Base-by-base conservation (phyloP, 2,113 vertebrate genomes). In the Electrona antarctica region DNA sequence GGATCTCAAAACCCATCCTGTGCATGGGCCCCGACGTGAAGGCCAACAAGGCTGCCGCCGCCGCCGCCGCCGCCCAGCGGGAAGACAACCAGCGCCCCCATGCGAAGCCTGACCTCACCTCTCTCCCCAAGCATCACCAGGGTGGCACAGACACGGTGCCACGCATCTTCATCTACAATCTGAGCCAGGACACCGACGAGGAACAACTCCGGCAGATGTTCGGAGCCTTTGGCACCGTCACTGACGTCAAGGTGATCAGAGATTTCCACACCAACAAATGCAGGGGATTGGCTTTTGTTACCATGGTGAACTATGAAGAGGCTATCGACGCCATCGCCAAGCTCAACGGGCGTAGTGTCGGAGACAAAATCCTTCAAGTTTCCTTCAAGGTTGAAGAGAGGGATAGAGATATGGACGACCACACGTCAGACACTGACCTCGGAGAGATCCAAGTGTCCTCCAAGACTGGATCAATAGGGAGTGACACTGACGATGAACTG, bases 211-310 rank as follows among this genome's bases (percentile, higher is more conserved):
- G 95, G 95, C 95, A 96, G 94, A 96, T 96, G 95, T 96, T 96
- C 80, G 95, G 95, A 77, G 95, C 95, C 73, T 96, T 96, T 86
- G 95, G 95, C 13, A 95, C 95, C 0, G 95, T 96, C 89, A 96
- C 95, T 91, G 95, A 96, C 85, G 95, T 96, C 84, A 96, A 96
- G 90, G 95, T 96, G 88, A 96, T 96, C 88, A 95, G 95, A 71
- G 95, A 96, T 90, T 96, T 96, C 93, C 96, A 96, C 93, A 96
- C 95, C 93, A 96, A 96, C 94, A 96, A 96, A 92, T 96, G 95
- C 92, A 96, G 96, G 93, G 95, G 95, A 78, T 96, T 96, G 91
- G 95, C 95, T 78, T 96, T 96, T 94, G 95, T 96, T 91, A 96
- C 95, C 90, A 96, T 96, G 95, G 95, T 94, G 93, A 96, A 96